These are phyloP conservation scores for Oenanthe melanoleuca DNA, from an alignment of 2,113 vertebrate genomes.

Conservation along the genomic window DNA sequence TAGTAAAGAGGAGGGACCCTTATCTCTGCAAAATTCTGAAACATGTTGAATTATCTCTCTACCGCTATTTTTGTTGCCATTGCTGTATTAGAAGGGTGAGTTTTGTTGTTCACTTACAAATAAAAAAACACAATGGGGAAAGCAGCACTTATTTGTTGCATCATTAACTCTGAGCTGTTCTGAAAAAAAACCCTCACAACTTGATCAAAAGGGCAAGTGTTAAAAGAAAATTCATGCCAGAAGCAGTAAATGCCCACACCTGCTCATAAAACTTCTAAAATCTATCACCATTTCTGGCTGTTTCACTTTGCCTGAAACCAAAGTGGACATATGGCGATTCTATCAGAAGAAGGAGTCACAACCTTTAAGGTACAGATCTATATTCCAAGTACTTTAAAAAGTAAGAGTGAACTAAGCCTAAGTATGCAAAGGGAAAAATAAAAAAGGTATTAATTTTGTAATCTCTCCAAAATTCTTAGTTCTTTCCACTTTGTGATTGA, in stretches of 20 bases:
- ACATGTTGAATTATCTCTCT: not conserved
- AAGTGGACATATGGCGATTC: not conserved
- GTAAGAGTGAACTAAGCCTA: not conserved
- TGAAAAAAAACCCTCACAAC: not conserved
- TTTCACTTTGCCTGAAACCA: not conserved
- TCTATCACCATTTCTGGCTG: not conserved
- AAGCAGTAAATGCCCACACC: not conserved
- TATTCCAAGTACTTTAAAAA: not conserved
- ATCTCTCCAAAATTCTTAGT: not conserved
- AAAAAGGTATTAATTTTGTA: not conserved
- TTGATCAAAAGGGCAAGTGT: not conserved
- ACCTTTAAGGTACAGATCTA: not conserved
- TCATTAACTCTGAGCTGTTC: not conserved
- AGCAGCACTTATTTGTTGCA: not conserved
- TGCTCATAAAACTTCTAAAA: not conserved
- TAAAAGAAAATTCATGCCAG: not conserved
- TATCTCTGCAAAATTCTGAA: not conserved
- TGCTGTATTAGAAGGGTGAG: not conserved
- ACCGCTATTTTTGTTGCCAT: not conserved
- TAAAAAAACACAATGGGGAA: not conserved
- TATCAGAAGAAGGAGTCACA: not conserved
- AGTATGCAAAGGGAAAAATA: not conserved
- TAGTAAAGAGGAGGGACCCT: not conserved
- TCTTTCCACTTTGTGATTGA: not conserved
- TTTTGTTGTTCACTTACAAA: not conserved